Conservation (phyloP, 2,888 invertebrate species). For the Caenorhabditis zanzibari region DNA sequence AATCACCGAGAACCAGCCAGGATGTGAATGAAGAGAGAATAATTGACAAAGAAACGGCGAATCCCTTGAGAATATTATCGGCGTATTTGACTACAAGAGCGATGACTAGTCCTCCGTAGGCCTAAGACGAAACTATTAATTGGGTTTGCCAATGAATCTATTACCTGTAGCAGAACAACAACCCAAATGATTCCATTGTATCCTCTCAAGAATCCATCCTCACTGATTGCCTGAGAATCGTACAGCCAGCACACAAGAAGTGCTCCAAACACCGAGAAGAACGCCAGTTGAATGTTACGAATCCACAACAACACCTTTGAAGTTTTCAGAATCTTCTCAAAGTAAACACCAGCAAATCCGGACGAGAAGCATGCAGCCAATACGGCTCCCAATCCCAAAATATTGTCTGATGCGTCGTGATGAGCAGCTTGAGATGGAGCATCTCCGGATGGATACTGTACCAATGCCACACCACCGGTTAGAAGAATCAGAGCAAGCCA, state of each 20-base stretch:
- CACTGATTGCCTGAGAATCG: conserved; percentile 84
- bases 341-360: conserved; percentile 86
- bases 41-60: conserved; percentile 86
- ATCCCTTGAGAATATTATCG: conserved; percentile 86
- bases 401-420: conserved; percentile 66
- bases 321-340: conserved; percentile 86
- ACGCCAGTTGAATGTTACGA: conserved; percentile 85
- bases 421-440: conserved; percentile 14
- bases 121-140: conserved; percentile 82
- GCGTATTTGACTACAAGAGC: conserved; percentile 86
- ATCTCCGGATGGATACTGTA: conserved; percentile 82
- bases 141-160: no score
- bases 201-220: conserved; percentile 85
- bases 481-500: conserved; percentile 92
- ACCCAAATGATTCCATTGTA: conserved; percentile 85
- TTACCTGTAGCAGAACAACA: conserved; percentile 85
- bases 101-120: conserved; percentile 85
- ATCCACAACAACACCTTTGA: conserved; percentile 85
- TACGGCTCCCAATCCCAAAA: conserved; percentile 85
- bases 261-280: conserved; percentile 85
- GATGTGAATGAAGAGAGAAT: conserved; percentile 85
- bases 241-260: conserved; percentile 84
- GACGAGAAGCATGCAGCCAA: conserved; percentile 85
- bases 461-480: conserved; percentile 87
- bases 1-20: conserved; percentile 85